Percentiles rank a stretch among this genome's conserved stretches.
These are phyloP conservation scores for Nettapus auritus DNA, from an alignment of 2,113 vertebrate species.

Conservation along the genomic window DNA sequence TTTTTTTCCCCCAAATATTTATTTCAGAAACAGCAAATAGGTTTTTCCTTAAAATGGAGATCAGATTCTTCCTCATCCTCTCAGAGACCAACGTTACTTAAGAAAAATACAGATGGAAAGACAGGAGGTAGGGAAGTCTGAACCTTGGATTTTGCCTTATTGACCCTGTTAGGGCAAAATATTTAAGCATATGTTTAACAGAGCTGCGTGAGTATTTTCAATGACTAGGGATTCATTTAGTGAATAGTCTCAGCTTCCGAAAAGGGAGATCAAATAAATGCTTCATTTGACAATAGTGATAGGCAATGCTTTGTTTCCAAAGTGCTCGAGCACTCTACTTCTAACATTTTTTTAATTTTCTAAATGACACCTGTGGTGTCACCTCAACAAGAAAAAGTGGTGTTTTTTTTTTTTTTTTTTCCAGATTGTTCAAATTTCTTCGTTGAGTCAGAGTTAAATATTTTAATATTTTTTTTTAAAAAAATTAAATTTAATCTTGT, in stretches of 20 bases:
- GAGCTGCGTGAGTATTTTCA: background rate
- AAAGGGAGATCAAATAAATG: background rate
- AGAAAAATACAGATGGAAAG: background rate
- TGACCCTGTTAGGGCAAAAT: background rate
- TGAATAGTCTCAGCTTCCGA: background rate
- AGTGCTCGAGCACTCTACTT: background rate
- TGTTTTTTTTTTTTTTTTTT: background rate
- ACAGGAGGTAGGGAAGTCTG: background rate
- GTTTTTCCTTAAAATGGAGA: slow-evolving; percentile 10
- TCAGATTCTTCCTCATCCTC: background rate
- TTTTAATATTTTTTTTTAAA: too few species aligned
- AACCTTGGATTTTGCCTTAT: background rate
- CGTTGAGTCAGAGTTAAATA: background rate
- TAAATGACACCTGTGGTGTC: background rate
- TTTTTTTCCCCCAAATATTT: background rate
- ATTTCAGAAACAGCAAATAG: background rate
- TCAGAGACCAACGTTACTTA: background rate
- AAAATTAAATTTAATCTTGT: background rate
- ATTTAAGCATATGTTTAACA: background rate
- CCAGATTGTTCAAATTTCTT: background rate
- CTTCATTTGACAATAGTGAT: background rate
- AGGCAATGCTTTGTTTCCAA: background rate
- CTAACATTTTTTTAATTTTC: background rate
- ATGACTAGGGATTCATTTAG: background rate
- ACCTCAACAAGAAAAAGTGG: background rate